phyloP scores from a whole-genome alignment of 2,797 vertebrate species.

The Danionella dracula region DNA sequence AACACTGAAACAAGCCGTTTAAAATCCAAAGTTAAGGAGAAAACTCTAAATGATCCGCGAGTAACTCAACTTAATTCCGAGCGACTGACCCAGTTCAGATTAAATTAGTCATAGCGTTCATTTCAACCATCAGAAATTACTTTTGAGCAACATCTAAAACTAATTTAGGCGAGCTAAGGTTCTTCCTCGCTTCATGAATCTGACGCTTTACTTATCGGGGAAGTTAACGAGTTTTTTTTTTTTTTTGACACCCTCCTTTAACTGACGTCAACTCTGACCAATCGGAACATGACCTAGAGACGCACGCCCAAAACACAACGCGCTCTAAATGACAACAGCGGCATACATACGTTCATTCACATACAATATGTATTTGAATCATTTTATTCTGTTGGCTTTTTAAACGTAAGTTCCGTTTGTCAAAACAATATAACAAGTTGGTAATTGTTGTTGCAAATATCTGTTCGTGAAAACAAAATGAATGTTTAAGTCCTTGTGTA shows the following conservation, averaged over 20 bases:
- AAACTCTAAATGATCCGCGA: background rate
- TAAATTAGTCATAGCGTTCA: background rate
- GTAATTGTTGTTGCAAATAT: too few relatives aligned
- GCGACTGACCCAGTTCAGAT: background rate
- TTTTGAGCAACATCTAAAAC: background rate
- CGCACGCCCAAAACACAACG: background rate
- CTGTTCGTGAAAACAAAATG: too few relatives aligned
- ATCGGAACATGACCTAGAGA: background rate
- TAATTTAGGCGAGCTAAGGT: background rate
- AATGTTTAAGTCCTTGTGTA: too few relatives aligned
- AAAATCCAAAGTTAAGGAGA: slow-evolving; percentile 2
- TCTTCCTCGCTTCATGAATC: background rate
- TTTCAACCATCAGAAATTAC: background rate
- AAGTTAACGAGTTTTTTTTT: slow-evolving; percentile 30
- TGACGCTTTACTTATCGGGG: slow-evolving; percentile 27
- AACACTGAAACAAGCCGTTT: slow-evolving; percentile 14
- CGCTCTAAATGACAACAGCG: background rate
- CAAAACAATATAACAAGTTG: too few relatives aligned
- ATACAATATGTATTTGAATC: too few relatives aligned
- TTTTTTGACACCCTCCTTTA: slow-evolving; percentile 2
- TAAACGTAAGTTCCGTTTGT: too few relatives aligned
- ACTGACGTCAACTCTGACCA: slow-evolving; percentile 29
- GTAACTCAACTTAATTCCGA: background rate
- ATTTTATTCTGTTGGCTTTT: too few relatives aligned
- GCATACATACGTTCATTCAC: too few relatives aligned